Evolutionary conservation across 2,113 vertebrate species (phyloP).

Genomic region (Neolamprologus longior): DNA sequence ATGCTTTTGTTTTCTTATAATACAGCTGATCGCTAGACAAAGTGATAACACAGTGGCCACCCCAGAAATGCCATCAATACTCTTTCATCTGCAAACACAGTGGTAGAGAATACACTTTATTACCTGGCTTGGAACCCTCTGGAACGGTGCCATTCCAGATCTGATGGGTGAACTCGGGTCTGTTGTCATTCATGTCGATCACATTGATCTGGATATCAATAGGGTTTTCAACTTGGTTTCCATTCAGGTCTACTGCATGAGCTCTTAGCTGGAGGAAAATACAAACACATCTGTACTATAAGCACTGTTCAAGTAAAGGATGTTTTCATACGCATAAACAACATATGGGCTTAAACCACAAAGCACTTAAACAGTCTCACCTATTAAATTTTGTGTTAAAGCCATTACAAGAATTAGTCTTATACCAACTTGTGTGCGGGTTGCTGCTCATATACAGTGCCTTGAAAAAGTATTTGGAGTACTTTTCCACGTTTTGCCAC

Average conservation of each 20-base stretch:
- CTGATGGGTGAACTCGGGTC: slow-evolving; percentile 92
- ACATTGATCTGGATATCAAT: slow-evolving; percentile 99
- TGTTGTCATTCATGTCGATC: slow-evolving; percentile 98
- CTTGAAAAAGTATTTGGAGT: background rate
- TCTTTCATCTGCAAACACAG: background rate
- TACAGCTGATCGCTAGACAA: background rate
- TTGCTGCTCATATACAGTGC: background rate
- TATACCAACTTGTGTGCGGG: background rate
- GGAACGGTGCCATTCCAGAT: slow-evolving; percentile 95
- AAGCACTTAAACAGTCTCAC: background rate
- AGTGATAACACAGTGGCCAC: background rate
- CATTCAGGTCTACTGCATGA: slow-evolving; percentile 96
- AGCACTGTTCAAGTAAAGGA: background rate
- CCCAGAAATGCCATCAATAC: background rate
- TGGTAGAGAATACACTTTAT: background rate
- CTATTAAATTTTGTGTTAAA: background rate
- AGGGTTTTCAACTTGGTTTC: slow-evolving; percentile 98
- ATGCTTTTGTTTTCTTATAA: background rate
- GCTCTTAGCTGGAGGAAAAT: slow-evolving; percentile 83
- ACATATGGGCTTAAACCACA: background rate
- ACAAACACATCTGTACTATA: slow-evolving; percentile 27
- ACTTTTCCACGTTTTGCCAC: background rate
- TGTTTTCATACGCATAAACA: background rate
- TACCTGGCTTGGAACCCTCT: slow-evolving; percentile 97
- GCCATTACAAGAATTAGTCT: background rate